Conservation (phyloP, 2,888 invertebrate species). For the Acronicta psi region DNA sequence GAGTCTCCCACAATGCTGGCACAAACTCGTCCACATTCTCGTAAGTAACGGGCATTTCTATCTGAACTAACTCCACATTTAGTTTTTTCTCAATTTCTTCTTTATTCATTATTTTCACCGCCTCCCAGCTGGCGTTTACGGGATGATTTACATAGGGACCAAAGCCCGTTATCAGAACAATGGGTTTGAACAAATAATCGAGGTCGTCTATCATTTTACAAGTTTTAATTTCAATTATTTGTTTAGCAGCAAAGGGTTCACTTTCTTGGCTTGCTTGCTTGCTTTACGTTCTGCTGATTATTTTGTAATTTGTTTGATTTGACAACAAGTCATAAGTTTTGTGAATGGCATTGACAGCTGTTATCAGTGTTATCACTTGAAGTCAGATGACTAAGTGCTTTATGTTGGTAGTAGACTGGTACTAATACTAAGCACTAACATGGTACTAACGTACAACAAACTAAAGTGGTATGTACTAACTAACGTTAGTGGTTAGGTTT, state of each 20-base stretch:
- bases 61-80: constrained; percentile 75
- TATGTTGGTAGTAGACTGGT: constrained; percentile 80
- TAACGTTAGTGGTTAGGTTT: no score
- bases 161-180: constrained; percentile 92
- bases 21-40: constrained; percentile 90
- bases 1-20: constrained; percentile 91
- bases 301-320: no score
- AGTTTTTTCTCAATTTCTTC: constrained; percentile 84
- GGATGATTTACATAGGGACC: constrained; percentile 93
- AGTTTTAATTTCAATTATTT: not conserved
- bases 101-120: constrained; percentile 91
- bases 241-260: not conserved
- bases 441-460: no score
- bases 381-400: constrained; percentile 28
- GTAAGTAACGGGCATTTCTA: constrained; percentile 93
- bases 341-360: constrained; percentile 12
- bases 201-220: constrained; percentile 64
- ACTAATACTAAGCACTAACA: no score
- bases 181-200: constrained; percentile 72
- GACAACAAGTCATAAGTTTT: not conserved
- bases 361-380: not conserved
- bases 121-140: constrained; percentile 95
- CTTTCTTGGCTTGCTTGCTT: not conserved
- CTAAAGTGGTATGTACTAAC: no score
- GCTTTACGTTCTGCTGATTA: not conserved